These are phyloP conservation scores for Drosophila obscura DNA, from an alignment of 1,140 invertebrate species.

Conservation along the genomic window DNA sequence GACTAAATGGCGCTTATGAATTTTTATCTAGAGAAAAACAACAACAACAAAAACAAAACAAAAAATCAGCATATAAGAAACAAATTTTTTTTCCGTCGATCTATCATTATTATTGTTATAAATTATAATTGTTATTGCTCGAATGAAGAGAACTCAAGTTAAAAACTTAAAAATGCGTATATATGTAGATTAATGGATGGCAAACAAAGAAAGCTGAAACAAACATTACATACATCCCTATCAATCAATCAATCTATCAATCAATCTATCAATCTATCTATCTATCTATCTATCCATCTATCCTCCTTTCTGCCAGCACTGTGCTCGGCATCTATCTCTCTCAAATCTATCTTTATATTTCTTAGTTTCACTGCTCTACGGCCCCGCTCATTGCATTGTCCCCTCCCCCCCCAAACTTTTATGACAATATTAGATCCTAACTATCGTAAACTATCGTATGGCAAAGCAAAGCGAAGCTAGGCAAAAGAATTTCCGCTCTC, in stretches of 20 bases:
- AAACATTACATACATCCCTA: slow-evolving; percentile 22
- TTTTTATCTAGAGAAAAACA: slow-evolving; percentile 49
- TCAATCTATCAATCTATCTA: background rate
- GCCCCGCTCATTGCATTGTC: slow-evolving; percentile 18
- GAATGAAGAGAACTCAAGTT: slow-evolving; percentile 40
- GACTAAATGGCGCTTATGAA: slow-evolving; percentile 74
- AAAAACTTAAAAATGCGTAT: slow-evolving; percentile 19
- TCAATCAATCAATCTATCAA: background rate
- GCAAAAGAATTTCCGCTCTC: slow-evolving; percentile 17
- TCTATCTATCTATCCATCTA: background rate
- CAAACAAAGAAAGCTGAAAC: slow-evolving; percentile 14
- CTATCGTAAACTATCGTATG: slow-evolving; percentile 55
- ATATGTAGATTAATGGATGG: too few species aligned
- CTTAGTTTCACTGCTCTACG: background rate
- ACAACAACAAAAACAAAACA: background rate
- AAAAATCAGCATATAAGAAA: slow-evolving; percentile 43
- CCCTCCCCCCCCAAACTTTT: slow-evolving; percentile 44
- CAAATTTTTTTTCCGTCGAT: slow-evolving; percentile 48
- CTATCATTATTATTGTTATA: slow-evolving; percentile 45
- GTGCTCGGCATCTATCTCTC: background rate
- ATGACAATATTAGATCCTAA: slow-evolving; percentile 81
- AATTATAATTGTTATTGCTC: slow-evolving; percentile 35
- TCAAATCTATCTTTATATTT: background rate
- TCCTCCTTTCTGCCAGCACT: background rate
- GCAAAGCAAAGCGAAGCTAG: slow-evolving; percentile 11